Base-by-base conservation (phyloP, 2,888 invertebrate genomes). In the Drosophila atripex region DNA sequence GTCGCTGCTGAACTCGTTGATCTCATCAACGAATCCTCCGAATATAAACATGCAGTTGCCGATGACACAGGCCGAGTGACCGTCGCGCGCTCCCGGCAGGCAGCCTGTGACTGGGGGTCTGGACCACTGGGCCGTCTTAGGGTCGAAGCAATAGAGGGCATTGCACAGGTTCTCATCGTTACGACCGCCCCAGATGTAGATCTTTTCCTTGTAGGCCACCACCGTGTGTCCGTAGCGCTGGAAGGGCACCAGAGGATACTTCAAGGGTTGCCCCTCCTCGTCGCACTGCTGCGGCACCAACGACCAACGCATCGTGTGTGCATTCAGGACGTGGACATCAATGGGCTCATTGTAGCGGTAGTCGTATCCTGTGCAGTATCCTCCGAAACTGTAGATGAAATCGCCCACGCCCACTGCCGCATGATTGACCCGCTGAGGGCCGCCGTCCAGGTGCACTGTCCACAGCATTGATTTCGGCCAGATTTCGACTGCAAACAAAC, bases 151-250 rank as follows among this genome's bases (percentile, higher is more conserved):
- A 88, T 95, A 97, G 0, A 98, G 92, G 23, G 93, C 94, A 84
- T 96, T 95, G 91, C 97, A 97, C 6, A 97, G 80, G 38, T 89
- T 83, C 77, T 94, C 94, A 90, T 98, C 97, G 90, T 98, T 98
- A 73, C 98, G 93, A 2, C 98, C 98, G 52, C 98, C 98, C 97
- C 97, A 98, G 84, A 98, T 94, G 88, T 95, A 92, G 14, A 94
- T 93, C 91, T 94, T 95, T 47, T 95, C 94, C 39, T 94, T 93
- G 90, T 96, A 95, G 0, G 95, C 94, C 2, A 97, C 96, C 49
- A 96, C 96, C n/a, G 98, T 96, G 90, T 98, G 98, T 0, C 98
- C 98, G 92, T 98, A 98, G 56, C 91, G 93, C 91, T 97, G 96
- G 89, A 95, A 96, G 0, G 97, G 97, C 47, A 94, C 93, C 47